Evolutionary conservation across 2,113 vertebrate genomes (phyloP).

Genomic region (Damaliscus lunatus): DNA sequence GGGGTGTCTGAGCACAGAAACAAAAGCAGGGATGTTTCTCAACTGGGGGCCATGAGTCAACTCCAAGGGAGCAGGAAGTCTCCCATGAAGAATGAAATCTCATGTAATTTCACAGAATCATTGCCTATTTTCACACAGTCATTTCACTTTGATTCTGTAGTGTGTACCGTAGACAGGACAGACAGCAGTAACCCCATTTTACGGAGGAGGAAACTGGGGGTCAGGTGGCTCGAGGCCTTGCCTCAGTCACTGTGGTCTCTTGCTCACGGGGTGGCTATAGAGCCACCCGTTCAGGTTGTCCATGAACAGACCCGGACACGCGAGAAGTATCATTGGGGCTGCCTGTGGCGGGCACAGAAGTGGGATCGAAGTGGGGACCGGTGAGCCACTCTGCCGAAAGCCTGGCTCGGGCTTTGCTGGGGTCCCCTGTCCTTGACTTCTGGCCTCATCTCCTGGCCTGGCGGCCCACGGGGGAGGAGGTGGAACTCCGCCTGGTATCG

Average conservation of each 20-base stretch:
- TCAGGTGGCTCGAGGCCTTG: neutral
- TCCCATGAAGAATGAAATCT: neutral
- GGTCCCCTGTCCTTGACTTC: neutral
- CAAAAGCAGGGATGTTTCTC: neutral
- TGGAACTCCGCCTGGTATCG: neutral
- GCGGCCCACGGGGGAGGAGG: accelerated
- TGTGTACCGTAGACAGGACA: neutral
- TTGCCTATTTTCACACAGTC: neutral
- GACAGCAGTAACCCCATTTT: neutral
- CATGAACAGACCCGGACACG: neutral
- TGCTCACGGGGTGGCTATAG: neutral
- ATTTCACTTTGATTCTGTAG: neutral
- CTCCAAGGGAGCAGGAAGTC: neutral
- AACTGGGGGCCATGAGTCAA: too few species aligned
- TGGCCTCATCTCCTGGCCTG: neutral
- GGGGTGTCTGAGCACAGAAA: neutral
- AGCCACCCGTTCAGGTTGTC: neutral
- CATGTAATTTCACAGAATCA: neutral
- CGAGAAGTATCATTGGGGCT: accelerated
- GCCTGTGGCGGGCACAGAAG: neutral
- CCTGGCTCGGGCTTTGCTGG: neutral
- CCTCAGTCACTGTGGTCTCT: neutral
- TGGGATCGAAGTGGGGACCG: neutral
- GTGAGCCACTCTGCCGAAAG: neutral
- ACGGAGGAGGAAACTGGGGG: neutral